Base-by-base conservation (phyloP, 2,113 vertebrate genomes). In the Acinonyx jubatus region DNA sequence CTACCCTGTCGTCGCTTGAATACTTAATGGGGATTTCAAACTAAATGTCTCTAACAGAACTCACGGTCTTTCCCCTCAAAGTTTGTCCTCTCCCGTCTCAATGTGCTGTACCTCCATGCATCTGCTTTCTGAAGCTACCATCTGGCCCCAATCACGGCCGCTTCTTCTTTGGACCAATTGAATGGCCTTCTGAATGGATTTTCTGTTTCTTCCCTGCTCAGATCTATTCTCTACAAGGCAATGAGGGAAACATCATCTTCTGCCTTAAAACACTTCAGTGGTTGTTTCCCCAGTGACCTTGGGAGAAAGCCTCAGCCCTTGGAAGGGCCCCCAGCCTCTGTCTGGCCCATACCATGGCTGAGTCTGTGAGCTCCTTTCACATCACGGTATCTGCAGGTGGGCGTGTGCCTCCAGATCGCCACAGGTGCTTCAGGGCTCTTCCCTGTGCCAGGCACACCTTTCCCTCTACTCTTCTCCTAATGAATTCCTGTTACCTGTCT, bases 301-400 rank as follows among this genome's bases (percentile, higher is more conserved):
- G 38, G 88, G 31, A 73, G 78, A 38, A 80, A n/a, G 63, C 19
- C 19, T 85, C 57, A 23, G 0, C 16, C 29, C 31, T 68, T 12
- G 4, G 29, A 21, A 41, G 68, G 87, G 65, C 48, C 55, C 41
- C 0, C 45, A 29, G 50, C 33, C 25, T 48, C 36, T 12, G 27
- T 48, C 33, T 41, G 36, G 41, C 19, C 21, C 0, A 19, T 55
- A 7, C 29, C 10, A 15, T 3, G 33, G 76, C 48, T 66, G 0
- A 4, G 14, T 33, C 45, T 74, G 66, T 23, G 4, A 33, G 29
- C 19, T 81, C 31, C 1, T 52, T 27, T 71, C 50, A 1, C 1
- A 27, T 45, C 36, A 10, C n/a, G 80, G 8, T 41, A 23, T 29
- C 12, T 5, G 0, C 3, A 9, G 3, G 21, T 50, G 9, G 18